phyloP scores from a whole-genome alignment of 2,797 vertebrate species.

The Spondyliosoma cantharus region DNA sequence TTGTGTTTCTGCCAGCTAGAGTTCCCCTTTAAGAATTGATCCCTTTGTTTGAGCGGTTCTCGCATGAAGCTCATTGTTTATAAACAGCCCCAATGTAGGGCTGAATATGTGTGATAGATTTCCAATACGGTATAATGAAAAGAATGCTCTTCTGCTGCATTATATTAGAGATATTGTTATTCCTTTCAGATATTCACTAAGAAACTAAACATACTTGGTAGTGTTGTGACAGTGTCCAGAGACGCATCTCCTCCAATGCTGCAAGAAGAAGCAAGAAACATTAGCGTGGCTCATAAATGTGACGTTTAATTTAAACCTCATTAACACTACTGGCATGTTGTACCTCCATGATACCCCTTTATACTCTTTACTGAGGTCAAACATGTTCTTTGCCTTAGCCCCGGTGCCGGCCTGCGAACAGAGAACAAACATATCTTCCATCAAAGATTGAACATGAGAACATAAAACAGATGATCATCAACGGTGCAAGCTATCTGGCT shows the following conservation, averaged over 20 bases:
- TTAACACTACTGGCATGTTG: neutral
- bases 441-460: conserved; percentile 19
- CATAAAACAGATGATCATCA: conserved; percentile 35
- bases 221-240: conserved; percentile 87
- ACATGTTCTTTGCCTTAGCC: conserved; percentile 77
- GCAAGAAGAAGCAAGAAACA: conserved; percentile 42
- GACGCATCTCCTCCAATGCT: conserved; percentile 89
- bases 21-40: too few relatives aligned
- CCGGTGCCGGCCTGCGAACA: conserved; percentile 83
- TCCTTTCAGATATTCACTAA: neutral
- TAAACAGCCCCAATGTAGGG: neutral
- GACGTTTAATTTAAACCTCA: neutral
- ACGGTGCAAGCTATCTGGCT: conserved; percentile 1
- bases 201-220: conserved; percentile 87
- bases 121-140: neutral
- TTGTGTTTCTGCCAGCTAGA: too few relatives aligned
- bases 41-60: neutral
- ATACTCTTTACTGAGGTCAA: conserved; percentile 76
- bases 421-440: conserved; percentile 19
- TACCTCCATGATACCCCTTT: conserved; percentile 93
- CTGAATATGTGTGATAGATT: neutral
- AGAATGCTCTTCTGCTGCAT: neutral
- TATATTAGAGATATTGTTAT: neutral
- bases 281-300: neutral
- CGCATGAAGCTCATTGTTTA: neutral